Evolutionary conservation across 2,888 invertebrate genomes (phyloP).

Genomic region (Hemithea aestivaria): DNA sequence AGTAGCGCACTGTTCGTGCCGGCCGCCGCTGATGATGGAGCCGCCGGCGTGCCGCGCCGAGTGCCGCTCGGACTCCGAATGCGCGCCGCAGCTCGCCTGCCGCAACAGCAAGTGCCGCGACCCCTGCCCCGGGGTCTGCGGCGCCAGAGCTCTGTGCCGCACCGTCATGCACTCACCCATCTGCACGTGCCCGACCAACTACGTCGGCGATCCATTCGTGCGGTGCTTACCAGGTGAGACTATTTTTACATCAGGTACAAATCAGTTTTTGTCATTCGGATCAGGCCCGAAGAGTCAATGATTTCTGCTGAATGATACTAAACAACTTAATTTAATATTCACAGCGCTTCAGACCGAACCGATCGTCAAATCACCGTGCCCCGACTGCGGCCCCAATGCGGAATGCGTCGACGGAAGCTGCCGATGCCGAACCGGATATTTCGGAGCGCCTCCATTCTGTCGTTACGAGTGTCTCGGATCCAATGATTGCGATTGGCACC

Average conservation of each 20-base stretch:
- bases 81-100: constrained; percentile 82
- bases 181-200: constrained; percentile 84
- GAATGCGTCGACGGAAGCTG: constrained; percentile 84
- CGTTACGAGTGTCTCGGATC: constrained; percentile 85
- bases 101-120: constrained; percentile 83
- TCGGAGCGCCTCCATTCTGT: constrained; percentile 87
- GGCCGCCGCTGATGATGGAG: constrained; percentile 82
- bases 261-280: no score
- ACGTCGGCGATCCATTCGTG: constrained; percentile 87
- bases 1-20: constrained; percentile 84
- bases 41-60: constrained; percentile 89
- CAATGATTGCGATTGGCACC: constrained; percentile 84
- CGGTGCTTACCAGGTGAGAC: constrained; percentile 81
- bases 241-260: no score
- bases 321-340: constrained; percentile 3
- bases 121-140: constrained; percentile 88
- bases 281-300: no score
- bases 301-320: no score
- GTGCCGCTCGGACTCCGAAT: constrained; percentile 84
- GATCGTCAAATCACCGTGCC: constrained; percentile 77
- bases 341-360: constrained; percentile 44
- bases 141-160: constrained; percentile 84
- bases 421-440: constrained; percentile 82
- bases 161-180: constrained; percentile 87
- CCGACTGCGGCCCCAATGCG: constrained; percentile 87